Evolutionary conservation across 2,888 invertebrate genomes (phyloP), one percentile per base, ranked within the genome.

Genomic region (Chrysolina americana): DNA sequence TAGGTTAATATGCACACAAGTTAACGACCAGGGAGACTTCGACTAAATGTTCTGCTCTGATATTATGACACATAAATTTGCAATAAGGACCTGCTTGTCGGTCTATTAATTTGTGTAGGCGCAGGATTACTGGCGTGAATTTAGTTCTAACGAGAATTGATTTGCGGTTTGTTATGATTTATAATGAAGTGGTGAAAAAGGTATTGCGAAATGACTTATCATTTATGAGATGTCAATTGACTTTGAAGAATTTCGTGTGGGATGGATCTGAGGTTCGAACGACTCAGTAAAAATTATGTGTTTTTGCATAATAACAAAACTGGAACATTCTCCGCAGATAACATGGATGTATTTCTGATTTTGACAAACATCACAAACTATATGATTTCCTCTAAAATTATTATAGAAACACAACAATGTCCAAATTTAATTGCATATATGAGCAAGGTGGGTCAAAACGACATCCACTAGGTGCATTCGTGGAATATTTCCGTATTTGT

Each of bases 151-250:
- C 59, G 23, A 36, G 36, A 59, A 28, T 23, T 36, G 59, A 59
- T 59, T 17, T 59, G 36, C 36, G n/a, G 59, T 59, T 59, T 59
- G 36, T 59, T 59, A n/a, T 59, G 59, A 59, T 59, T 59, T 59
- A 59, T 59, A 59, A 28, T 59, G 36, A 6, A 36, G 59, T 28
- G 28, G 15, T 36, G 59, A 36, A 53, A 19, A 53, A n/a, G 36
- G 8, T 36, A 36, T 59, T 23, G 36, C 6, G 59, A 59, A 59
- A 59, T 36, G 8, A 28, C n/a, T 36, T 36, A 36, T 17, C 3
- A 59, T 28, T 28, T 59, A 13, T n/a, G 28, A 28, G 36, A 59
- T 59, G 17, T 1, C 11, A 21, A 13, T 21, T 21, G 53, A 21
- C 10, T 21, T 13, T 13, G 21, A 53, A 19, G 21, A 53, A 21